Evolutionary conservation across 2,113 vertebrate genomes (phyloP).

Genomic region (Tapirus terrestris): DNA sequence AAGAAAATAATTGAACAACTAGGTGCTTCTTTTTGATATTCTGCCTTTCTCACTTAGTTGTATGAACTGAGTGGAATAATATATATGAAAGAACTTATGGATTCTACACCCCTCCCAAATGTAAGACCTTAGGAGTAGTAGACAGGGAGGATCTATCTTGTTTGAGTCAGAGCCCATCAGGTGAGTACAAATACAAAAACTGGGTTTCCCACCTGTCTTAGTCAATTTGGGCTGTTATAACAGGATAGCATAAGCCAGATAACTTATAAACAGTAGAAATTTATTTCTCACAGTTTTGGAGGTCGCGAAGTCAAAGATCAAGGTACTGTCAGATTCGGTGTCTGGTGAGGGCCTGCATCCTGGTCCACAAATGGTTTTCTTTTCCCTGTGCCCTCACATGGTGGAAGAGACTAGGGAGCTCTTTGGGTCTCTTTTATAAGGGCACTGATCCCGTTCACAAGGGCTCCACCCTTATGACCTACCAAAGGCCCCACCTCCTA

Average conservation of each 20-base stretch:
- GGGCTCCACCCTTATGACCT: background rate
- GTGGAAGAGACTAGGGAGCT: background rate
- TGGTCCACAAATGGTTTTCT: background rate
- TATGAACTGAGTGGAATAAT: background rate
- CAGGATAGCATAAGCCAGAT: background rate
- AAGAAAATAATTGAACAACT: background rate
- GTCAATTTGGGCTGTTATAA: background rate
- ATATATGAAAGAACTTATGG: background rate
- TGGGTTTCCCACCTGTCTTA: background rate
- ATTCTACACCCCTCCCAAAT: background rate
- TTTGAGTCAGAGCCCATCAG: background rate
- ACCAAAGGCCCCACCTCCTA: background rate
- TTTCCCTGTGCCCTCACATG: background rate
- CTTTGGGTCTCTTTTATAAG: background rate
- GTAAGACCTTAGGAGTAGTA: background rate
- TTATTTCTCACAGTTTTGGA: background rate
- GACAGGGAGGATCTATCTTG: background rate
- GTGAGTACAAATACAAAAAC: background rate
- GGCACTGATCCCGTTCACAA: background rate
- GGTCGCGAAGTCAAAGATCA: background rate
- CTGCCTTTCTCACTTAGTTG: background rate
- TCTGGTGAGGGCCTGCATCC: background rate
- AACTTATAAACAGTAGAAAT: background rate
- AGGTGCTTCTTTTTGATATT: background rate
- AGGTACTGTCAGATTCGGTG: background rate